A percentile compares a stretch with the other conserved stretches of the same genome.
Conservation (phyloP, 1,140 invertebrate genomes). For the Drosophila truncata region DNA sequence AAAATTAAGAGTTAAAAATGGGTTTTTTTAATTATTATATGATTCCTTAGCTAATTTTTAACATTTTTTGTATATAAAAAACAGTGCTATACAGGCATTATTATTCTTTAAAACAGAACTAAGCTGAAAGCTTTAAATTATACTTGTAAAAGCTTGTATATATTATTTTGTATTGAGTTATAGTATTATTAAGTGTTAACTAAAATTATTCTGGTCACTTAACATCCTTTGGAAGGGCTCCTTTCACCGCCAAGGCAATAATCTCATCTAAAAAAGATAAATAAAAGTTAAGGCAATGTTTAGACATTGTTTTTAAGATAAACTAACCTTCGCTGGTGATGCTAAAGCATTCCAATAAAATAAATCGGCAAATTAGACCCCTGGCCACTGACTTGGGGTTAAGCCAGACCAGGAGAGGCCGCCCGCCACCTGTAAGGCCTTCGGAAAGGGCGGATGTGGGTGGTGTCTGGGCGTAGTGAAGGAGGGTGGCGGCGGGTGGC, state of each 20-base stretch:
- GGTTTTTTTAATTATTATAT: neutral
- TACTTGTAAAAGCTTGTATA: neutral
- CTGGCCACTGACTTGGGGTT: neutral
- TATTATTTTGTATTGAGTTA: neutral
- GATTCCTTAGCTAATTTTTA: neutral
- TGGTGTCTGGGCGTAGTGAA: neutral
- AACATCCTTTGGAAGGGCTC: neutral
- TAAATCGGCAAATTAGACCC: neutral
- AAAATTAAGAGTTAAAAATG: neutral
- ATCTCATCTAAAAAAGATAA: neutral
- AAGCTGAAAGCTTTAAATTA: neutral
- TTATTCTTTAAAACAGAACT: neutral
- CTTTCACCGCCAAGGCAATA: neutral
- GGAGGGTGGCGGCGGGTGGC: neutral
- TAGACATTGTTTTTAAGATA: neutral
- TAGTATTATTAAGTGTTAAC: neutral
- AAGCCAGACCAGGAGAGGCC: neutral
- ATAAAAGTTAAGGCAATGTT: neutral
- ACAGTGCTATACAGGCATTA: neutral
- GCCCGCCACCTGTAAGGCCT: conserved; percentile 4
- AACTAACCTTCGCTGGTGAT: neutral
- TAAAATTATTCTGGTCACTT: neutral
- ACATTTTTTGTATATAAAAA: neutral
- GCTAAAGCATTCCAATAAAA: too few species aligned
- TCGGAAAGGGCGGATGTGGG: neutral